phyloP scores from a whole-genome alignment of 2,797 vertebrate species.

The Lagorchestes hirsutus region DNA sequence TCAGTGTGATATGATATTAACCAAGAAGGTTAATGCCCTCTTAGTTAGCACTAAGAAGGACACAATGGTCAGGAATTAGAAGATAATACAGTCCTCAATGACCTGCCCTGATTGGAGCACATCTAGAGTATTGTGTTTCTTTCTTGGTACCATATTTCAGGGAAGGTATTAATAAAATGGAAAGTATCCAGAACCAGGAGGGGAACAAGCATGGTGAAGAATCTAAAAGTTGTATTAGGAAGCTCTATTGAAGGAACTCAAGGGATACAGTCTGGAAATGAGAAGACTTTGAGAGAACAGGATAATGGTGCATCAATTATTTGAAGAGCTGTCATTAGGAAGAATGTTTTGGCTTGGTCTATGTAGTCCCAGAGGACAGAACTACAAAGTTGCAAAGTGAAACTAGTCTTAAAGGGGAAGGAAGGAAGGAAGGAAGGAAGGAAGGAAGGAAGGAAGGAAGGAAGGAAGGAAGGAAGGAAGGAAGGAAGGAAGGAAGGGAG shows the following conservation, averaged over 20 bases:
- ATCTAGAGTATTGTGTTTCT: background rate
- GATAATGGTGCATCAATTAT: background rate
- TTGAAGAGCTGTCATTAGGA: background rate
- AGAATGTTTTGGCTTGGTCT: background rate
- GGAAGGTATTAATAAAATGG: background rate
- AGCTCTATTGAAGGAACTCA: background rate
- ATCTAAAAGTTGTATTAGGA: background rate
- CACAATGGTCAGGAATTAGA: background rate
- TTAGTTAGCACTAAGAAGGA: background rate
- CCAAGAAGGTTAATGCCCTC: background rate
- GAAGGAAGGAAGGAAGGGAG: too few relatives aligned
- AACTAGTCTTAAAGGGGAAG: background rate
- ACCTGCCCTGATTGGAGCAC: background rate
- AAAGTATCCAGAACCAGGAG: background rate
- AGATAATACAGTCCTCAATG: background rate
- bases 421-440: too few relatives aligned
- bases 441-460: too few relatives aligned
- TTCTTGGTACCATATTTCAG: background rate
- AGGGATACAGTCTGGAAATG: background rate
- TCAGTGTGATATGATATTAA: background rate
- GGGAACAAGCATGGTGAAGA: background rate
- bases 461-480: too few relatives aligned
- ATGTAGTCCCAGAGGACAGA: background rate
- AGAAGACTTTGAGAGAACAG: background rate
- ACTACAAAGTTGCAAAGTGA: background rate